Conservation (phyloP, 2,797 vertebrate species). For the Lepidocolaptes lacrymiger region DNA sequence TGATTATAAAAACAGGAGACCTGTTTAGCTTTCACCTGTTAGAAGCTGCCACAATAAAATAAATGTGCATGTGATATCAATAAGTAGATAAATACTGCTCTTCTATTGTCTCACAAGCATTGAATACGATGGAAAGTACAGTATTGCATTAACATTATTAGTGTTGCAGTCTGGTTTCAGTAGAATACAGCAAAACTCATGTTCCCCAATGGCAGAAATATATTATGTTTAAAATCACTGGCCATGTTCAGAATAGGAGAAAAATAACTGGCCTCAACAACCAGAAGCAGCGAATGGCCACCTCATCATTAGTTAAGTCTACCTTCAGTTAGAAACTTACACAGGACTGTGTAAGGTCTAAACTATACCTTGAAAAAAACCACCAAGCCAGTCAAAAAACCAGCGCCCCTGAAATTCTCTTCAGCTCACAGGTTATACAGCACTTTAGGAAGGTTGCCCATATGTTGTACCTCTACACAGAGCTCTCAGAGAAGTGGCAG, state of each 20-base stretch:
- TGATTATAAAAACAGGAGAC: not conserved
- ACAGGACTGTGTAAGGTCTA: not conserved
- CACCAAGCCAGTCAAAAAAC: not conserved
- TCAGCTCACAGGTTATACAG: not conserved
- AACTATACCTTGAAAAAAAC: not conserved
- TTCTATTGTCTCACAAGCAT: not conserved
- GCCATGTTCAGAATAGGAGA: not conserved
- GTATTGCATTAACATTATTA: not conserved
- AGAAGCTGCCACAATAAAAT: not conserved
- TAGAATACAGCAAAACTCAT: not conserved
- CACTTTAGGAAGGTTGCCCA: not conserved
- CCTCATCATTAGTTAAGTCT: not conserved
- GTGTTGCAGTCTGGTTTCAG: not conserved
- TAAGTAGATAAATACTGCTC: not conserved
- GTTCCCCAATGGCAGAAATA: not conserved
- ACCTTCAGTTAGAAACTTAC: not conserved
- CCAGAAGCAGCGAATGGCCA: not conserved
- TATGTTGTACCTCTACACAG: not conserved
- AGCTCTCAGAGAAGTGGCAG: not conserved
- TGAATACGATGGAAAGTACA: not conserved
- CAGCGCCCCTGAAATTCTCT: not conserved
- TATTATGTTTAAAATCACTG: not conserved
- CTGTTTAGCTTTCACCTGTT: not conserved
- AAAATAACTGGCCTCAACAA: not conserved
- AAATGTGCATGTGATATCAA: not conserved